phyloP scores from a whole-genome alignment of 2,797 vertebrate genomes.

The Mus minutoides region DNA sequence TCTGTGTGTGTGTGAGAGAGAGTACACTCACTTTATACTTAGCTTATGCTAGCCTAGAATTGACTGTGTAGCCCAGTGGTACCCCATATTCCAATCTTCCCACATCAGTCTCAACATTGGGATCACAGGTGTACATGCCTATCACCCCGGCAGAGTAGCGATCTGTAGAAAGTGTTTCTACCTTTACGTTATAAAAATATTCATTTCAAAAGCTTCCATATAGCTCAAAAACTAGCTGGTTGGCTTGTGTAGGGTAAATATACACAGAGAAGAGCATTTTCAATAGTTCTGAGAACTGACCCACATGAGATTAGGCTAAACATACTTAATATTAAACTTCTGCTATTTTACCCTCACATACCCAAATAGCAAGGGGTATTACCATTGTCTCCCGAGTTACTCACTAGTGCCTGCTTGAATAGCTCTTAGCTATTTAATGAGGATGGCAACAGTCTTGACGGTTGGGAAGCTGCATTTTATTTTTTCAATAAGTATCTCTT shows the following conservation, averaged over 20 bases:
- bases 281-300: not conserved
- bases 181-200: not conserved
- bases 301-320: not conserved
- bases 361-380: not conserved
- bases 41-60: not conserved
- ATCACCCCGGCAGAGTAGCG: not conserved
- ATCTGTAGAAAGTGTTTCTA: not conserved
- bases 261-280: not conserved
- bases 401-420: not conserved
- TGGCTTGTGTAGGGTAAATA: not conserved
- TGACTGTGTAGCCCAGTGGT: not conserved
- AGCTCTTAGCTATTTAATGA: not conserved
- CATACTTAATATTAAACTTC: not conserved
- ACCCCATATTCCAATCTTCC: not conserved
- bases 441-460: not conserved
- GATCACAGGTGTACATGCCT: not conserved
- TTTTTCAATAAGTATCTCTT: not conserved
- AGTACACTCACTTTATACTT: not conserved
- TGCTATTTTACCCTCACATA: not conserved
- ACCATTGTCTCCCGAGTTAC: not conserved
- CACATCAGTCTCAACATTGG: not conserved
- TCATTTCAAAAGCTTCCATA: not conserved
- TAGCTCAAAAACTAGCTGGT: not conserved
- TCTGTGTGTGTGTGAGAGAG: not conserved
- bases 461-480: not conserved